Evolutionary conservation across 2,113 vertebrate genomes (phyloP).

Genomic region (Chaetodon auriga): DNA sequence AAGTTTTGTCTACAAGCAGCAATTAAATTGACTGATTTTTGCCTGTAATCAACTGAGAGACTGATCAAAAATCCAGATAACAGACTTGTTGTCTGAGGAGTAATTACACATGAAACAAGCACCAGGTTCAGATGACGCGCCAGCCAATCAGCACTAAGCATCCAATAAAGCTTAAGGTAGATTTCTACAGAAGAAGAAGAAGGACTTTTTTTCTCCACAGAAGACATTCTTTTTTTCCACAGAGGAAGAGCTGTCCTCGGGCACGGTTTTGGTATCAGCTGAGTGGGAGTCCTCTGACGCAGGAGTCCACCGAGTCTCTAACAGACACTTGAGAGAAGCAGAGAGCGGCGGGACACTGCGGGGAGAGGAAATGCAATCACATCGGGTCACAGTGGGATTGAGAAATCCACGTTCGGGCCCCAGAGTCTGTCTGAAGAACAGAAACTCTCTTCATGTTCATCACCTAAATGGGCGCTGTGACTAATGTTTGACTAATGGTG

Average conservation of each 20-base stretch:
- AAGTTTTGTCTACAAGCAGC: background rate
- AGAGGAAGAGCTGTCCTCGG: too few relatives aligned
- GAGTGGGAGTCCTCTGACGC: slow-evolving; percentile 49
- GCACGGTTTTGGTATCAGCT: slow-evolving; percentile 5
- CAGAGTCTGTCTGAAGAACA: slow-evolving; percentile 41
- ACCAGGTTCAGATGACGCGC: background rate
- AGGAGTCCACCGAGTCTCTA: slow-evolving; percentile 14
- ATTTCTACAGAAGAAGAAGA: background rate
- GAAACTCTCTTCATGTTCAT: slow-evolving; percentile 49
- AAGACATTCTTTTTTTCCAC: too few relatives aligned
- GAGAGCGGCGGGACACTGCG: background rate
- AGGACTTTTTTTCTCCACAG: too few relatives aligned
- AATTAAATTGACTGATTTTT: background rate
- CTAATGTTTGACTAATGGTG: slow-evolving; percentile 81
- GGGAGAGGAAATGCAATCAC: slow-evolving; percentile 45
- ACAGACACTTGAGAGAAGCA: background rate
- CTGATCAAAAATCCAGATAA: background rate
- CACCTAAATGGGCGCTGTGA: slow-evolving; percentile 66
- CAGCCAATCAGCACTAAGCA: too few relatives aligned
- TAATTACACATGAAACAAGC: background rate
- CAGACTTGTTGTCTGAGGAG: background rate
- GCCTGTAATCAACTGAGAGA: background rate
- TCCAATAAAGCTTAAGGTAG: too few relatives aligned
- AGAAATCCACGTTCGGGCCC: slow-evolving; percentile 50
- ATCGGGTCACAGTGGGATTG: slow-evolving; percentile 36